Base-by-base conservation (phyloP, 2,797 vertebrate genomes). In the Calcarius lapponicus region DNA sequence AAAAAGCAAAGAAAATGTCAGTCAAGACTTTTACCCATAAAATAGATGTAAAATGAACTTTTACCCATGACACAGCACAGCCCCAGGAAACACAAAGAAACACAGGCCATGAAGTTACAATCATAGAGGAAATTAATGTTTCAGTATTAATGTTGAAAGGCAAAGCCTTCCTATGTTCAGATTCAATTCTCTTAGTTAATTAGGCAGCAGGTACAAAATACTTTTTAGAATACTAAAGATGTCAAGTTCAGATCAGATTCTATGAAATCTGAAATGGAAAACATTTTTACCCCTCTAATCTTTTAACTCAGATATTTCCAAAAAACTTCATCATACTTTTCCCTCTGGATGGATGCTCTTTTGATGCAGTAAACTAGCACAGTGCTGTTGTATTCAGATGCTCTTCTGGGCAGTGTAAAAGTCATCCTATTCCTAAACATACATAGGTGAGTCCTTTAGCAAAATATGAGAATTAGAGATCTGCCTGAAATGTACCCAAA, bases 1-100 rank as follows among this genome's bases (percentile, higher is more conserved):
- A 56, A 95, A 96, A 95, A 92, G 29, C 38, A 85, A 92, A 82
- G 26, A 81, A 95, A 94, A 81, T 5, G 24, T 13, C 67, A 61
- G 58, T 95, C 62, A 93, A 81, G 80, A 78, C 20, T 78, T 78
- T 21, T 57, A 76, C 10, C 29, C 18, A 32, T 54, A 13, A 80
- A 88, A 12, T 56, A 25, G 38, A 36, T 40, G 51, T 38, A 81
- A 84, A 86, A 86, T 17, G 2, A 91, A 90, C 61, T 83, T 90
- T 43, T 75, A 91, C 51, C 28, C 48, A 67, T 40, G 42, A 61
- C 19, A 65, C 19, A 48, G 8, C 32, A 62, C 66, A 88, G 54
- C 17, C 25, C 0, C 0, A 71, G 26, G 21, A 36, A 88, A 61
- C 19, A 47, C 22, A 60, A 43, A 42, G 50, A 51, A 79, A 75